A percentile compares a stretch with the other conserved stretches of the same genome.
Evolutionary conservation across 1,140 invertebrate species (phyloP).

Genomic region (Samia ricini): DNA sequence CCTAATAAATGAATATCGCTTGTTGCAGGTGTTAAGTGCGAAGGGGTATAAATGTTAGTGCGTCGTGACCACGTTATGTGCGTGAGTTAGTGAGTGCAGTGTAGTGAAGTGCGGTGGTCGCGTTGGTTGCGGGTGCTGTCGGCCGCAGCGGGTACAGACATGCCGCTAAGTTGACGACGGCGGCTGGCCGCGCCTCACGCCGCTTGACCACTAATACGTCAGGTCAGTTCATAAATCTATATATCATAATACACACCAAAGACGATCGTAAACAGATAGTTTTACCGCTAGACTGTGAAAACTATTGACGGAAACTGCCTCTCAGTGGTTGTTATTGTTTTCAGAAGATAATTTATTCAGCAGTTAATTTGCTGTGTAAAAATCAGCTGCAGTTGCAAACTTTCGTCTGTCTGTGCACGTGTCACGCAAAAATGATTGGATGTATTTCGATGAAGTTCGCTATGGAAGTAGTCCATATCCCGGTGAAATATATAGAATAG

Average conservation of each 20-base stretch:
- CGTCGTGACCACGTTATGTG: conserved; percentile 12
- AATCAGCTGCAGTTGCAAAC: too few species aligned
- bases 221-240: conserved; percentile 41
- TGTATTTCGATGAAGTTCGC: too few species aligned
- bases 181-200: conserved; percentile 64
- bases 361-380: too few species aligned
- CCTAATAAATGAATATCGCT: conserved; percentile 10
- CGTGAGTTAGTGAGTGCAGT: conserved; percentile 28
- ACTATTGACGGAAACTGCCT: too few species aligned
- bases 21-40: conserved; percentile 54
- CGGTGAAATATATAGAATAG: too few species aligned
- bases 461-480: too few species aligned
- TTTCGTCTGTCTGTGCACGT: too few species aligned
- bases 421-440: too few species aligned
- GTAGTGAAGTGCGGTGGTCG: conserved; percentile 30
- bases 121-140: conserved; percentile 21
- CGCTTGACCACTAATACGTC: conserved; percentile 53
- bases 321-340: too few species aligned
- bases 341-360: too few species aligned
- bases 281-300: too few species aligned
- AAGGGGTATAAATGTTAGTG: conserved; percentile 22
- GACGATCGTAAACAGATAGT: neutral
- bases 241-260: neutral
- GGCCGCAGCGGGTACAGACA: conserved; percentile 38
- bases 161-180: conserved; percentile 71